Evolutionary conservation across 2,113 vertebrate species (phyloP), one percentile per base, ranked within the genome.

Genomic region (Catagonus wagneri): DNA sequence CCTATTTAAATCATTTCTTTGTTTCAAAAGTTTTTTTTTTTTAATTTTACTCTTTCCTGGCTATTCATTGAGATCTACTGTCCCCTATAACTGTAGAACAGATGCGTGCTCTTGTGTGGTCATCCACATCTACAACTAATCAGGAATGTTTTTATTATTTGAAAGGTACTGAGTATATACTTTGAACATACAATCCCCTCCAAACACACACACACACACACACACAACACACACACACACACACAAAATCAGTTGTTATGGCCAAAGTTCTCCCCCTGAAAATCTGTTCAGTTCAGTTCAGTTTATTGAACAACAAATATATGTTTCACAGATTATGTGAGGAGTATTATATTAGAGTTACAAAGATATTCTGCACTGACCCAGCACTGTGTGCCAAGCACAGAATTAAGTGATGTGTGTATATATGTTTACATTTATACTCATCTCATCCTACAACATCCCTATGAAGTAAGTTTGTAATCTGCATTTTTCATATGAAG

Each of bases 351-450:
- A 25, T 86, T 66, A 87, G 22, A 86, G 25, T 92, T 61, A 65
- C 29, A 93, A 89, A 81, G 52, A 81, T 56, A 84, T 54, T 68
- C 50, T 89, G 20, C 11, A 80, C 39, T 72, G 90, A 96, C 19
- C 39, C 25, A 90, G 50, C 3, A 69, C n/a, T 75, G 22, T 54
- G 23, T 50, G 27, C 14, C 12, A 23, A 81, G 3, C 12, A 65
- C 19, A 71, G 58, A 65, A 16, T 12, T 89, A 65, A 54, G 16
- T 74, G 22, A 20, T 36, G 12, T 60, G n/a, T 22, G 20, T 25
- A 16, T 92, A 7, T 25, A 20, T 44, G 44, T 39, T 7, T 88
- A 9, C 13, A 25, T 39, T 7, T 88, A 9, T 17, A 25, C 29
- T 83, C 11, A 52, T 58, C 66, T 83, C 22, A 90, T 65, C 12